Evolutionary conservation across 2,888 invertebrate species (phyloP), one percentile per base, ranked within the genome.

Genomic region (Ceratothoa steindachneri): DNA sequence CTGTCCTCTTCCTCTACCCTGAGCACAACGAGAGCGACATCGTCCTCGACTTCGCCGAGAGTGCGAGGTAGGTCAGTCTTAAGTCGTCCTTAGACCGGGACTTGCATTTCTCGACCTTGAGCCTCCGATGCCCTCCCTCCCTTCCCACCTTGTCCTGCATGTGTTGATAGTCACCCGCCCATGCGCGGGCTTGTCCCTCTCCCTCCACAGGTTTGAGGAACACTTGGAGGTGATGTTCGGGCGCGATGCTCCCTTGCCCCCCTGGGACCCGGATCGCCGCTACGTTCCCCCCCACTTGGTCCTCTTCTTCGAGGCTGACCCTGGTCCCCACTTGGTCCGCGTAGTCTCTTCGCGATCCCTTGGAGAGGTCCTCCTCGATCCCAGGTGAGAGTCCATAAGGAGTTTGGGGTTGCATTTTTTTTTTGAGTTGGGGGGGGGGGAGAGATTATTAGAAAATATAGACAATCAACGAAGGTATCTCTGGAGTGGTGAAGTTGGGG

Each of bases 1-100:
- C 97, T 0, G 90, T 95, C 0, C 86, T 93, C 22, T 89, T 97
- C 81, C 85, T 93, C 12, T 97, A 96, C 84, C 97, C 97, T 0
- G 95, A 97, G 85, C 90, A 90, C 82, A 87, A 90, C 74, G 89
- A 91, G 82, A 92, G 93, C 67, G 97, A 98, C 84, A 93, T 95
- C 81, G 88, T 97, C 53, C 90, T 91, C 83, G 88, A 88, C 74
- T 92, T 95, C 82, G 87, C 89, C 9, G 95, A 96, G 65, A 79
- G 55, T 55, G 66, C 76, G 30, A 52, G 53, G 79, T 79, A 41
- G 72, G 60, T 53, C 24, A n/a, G 15, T 51, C 19, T 51, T 51
- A 51, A 51, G 3, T 51, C n/a, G 52, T 51, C 19, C 19, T 51
- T 15, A 15, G 19, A 51, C 1, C 19, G 19, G 15, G 3, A 1